Conservation (phyloP, 2,113 vertebrate species). For the Pantherophis guttatus region DNA sequence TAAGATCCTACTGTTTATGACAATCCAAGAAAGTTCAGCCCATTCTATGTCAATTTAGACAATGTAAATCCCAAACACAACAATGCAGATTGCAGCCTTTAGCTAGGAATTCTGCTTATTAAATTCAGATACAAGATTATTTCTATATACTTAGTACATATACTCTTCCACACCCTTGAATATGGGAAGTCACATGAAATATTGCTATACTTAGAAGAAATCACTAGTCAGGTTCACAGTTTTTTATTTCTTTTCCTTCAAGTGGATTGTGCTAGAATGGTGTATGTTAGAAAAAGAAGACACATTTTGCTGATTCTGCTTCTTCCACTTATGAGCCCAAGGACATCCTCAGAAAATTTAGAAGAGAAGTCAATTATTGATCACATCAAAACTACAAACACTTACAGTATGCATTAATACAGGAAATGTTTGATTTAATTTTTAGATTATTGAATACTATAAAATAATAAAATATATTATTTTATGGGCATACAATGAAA, state of each 20-base stretch:
- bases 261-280: neutral
- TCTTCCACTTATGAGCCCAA: neutral
- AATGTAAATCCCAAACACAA: neutral
- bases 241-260: neutral
- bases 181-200: neutral
- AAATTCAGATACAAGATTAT: rapidly evolving
- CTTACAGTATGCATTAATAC: neutral
- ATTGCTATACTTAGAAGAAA: neutral
- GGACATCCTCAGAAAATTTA: neutral
- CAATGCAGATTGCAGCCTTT: neutral
- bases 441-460: neutral
- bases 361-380: neutral
- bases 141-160: rapidly evolving
- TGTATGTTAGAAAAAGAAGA: neutral
- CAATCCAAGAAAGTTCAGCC: neutral
- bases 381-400: neutral
- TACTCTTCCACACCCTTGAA: neutral
- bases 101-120: neutral
- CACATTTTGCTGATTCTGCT: too few species aligned
- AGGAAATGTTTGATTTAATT: neutral
- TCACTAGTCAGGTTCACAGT: neutral
- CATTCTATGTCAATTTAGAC: neutral
- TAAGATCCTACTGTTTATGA: neutral
- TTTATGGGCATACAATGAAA: neutral
- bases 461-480: neutral